Evolutionary conservation across 2,113 vertebrate species (phyloP).

Genomic region (Nycticebus coucang): DNA sequence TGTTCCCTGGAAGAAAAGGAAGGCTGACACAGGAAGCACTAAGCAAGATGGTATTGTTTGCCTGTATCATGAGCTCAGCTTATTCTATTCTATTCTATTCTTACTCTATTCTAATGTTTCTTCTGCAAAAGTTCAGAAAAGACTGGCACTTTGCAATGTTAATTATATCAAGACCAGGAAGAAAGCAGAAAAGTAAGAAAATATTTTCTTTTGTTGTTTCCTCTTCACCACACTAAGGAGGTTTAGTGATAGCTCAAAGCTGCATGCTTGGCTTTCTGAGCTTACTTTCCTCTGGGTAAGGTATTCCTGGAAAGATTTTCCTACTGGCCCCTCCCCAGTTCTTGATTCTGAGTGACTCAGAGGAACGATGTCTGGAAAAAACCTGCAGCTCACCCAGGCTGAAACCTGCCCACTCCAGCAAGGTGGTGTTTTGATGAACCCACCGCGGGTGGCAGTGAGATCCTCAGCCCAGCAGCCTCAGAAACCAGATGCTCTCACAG

Average conservation of each 20-base stretch:
- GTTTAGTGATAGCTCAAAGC: neutral
- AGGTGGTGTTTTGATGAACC: neutral
- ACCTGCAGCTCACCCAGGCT: neutral
- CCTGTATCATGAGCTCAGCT: neutral
- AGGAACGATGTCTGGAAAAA: neutral
- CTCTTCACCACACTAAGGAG: neutral
- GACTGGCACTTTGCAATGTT: conserved; percentile 1
- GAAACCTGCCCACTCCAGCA: neutral
- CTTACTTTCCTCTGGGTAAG: neutral
- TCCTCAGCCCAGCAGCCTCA: neutral
- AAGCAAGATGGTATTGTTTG: neutral
- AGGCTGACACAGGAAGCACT: neutral
- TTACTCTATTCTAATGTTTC: neutral
- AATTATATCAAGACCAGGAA: conserved; percentile 35
- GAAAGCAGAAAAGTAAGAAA: conserved; percentile 25
- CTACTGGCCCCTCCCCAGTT: neutral
- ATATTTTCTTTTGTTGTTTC: neutral
- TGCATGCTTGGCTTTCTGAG: neutral
- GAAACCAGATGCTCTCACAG: neutral
- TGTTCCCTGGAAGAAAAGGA: neutral
- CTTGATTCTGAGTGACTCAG: neutral
- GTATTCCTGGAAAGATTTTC: neutral
- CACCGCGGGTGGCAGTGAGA: neutral
- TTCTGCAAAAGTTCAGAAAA: conserved; percentile 14
- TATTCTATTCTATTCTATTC: neutral